These are phyloP conservation scores for Mellivora capensis DNA, from an alignment of 2,113 vertebrate species.

Conservation along the genomic window DNA sequence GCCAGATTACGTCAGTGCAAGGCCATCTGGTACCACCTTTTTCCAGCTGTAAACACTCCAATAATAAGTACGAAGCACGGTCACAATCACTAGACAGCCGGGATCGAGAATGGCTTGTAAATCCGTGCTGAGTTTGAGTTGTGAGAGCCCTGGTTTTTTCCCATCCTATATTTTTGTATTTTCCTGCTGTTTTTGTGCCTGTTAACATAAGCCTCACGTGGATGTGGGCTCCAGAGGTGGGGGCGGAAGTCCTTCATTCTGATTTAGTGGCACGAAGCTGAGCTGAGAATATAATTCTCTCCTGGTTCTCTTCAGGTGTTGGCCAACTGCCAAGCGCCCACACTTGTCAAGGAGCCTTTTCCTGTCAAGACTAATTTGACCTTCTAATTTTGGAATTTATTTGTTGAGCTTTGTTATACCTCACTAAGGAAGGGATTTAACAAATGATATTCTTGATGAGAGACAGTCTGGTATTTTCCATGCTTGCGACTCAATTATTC, in stretches of 20 bases:
- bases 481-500: background rate
- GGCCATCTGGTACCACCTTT: constrained; percentile 48
- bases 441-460: background rate
- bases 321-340: background rate
- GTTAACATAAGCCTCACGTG: background rate
- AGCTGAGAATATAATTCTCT: background rate
- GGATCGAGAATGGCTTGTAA: background rate
- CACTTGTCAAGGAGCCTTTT: background rate
- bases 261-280: background rate
- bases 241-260: background rate
- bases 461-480: background rate
- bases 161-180: background rate
- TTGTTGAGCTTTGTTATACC: constrained; percentile 13
- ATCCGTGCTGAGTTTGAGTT: background rate
- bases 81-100: background rate
- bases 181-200: background rate
- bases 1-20: constrained; percentile 10
- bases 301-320: background rate
- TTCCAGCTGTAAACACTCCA: constrained; percentile 54
- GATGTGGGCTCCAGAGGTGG: background rate
- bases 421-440: background rate
- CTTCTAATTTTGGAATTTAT: constrained; percentile 19
- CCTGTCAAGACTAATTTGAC: constrained; percentile 26
- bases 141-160: background rate
- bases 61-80: background rate